These are phyloP conservation scores for Scaptomyza cyrtandrae DNA, from an alignment of 2,888 invertebrate species.

Conservation along the genomic window DNA sequence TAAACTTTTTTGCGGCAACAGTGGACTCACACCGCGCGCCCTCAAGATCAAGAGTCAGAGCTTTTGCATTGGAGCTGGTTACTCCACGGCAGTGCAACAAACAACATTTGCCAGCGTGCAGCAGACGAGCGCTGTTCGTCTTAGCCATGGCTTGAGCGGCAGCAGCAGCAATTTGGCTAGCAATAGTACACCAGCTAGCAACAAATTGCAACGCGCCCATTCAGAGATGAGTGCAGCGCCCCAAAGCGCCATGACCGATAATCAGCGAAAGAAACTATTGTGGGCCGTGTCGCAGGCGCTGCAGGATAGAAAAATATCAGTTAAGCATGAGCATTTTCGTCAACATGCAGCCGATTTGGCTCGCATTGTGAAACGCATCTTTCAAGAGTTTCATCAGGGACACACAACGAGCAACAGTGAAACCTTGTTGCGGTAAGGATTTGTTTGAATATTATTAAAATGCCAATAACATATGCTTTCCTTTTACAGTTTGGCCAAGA, in stretches of 20 bases:
- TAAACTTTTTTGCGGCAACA: constrained; percentile 68
- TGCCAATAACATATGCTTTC: no score
- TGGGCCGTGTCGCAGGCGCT: constrained; percentile 93
- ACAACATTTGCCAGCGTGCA: constrained; percentile 11
- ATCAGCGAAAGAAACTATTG: constrained; percentile 88
- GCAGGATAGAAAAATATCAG: constrained; percentile 89
- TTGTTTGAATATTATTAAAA: background rate
- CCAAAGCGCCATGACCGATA: constrained; percentile 79
- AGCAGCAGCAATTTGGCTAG: constrained; percentile 53
- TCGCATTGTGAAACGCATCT: constrained; percentile 88
- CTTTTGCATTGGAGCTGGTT: constrained; percentile 83
- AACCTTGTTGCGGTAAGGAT: constrained; percentile 88
- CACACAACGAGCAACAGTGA: constrained; percentile 91
- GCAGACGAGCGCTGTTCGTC: constrained; percentile 19
- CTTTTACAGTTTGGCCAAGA: constrained; percentile 87
- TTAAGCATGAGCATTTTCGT: constrained; percentile 88
- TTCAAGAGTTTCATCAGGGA: constrained; percentile 86
- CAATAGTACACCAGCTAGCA: constrained; percentile 51
- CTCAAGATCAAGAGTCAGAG: constrained; percentile 84
- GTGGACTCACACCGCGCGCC: constrained; percentile 80
- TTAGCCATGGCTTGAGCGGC: constrained; percentile 51
- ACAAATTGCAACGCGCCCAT: constrained; percentile 70
- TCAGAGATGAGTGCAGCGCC: constrained; percentile 73
- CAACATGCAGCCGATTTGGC: constrained; percentile 89
- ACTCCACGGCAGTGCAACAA: constrained; percentile 59